Percentiles rank a stretch among this genome's conserved stretches.
Evolutionary conservation across 2,888 invertebrate species (phyloP).

Genomic region (Malthinus flaveolus): DNA sequence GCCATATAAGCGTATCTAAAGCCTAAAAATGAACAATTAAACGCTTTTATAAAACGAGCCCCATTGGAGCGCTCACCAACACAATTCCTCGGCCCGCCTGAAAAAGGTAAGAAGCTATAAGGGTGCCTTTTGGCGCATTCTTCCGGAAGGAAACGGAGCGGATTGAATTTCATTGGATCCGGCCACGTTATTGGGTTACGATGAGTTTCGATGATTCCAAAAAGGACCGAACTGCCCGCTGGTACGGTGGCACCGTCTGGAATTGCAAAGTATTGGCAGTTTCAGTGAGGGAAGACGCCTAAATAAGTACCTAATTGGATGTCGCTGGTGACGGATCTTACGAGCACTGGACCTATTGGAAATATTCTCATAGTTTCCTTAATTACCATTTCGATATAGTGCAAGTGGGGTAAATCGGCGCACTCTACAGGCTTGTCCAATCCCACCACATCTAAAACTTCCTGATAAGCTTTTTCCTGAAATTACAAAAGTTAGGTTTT

Average conservation of each 20-base stretch:
- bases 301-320: slow-evolving; percentile 14
- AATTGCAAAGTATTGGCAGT: not conserved
- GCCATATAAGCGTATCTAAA: slow-evolving; percentile 54
- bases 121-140: slow-evolving; percentile 14
- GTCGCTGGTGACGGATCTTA: slow-evolving; percentile 17
- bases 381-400: slow-evolving; percentile 27
- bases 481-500: not conserved
- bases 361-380: slow-evolving; percentile 30
- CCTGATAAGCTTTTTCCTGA: slow-evolving; percentile 25
- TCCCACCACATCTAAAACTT: slow-evolving; percentile 23
- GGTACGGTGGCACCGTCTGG: slow-evolving; percentile 8
- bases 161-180: slow-evolving; percentile 15
- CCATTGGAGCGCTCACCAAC: slow-evolving; percentile 5
- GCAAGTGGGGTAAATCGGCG: slow-evolving; percentile 22
- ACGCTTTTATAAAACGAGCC: not conserved
- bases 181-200: slow-evolving; percentile 9
- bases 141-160: slow-evolving; percentile 15
- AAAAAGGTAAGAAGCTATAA: slow-evolving; percentile 15
- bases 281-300: not conserved
- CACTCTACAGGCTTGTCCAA: slow-evolving; percentile 3
- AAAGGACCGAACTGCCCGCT: slow-evolving; percentile 1
- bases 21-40: slow-evolving; percentile 33
- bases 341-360: slow-evolving; percentile 19
- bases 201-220: not conserved
- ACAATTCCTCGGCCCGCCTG: slow-evolving; percentile 13